Base-by-base conservation (phyloP, 2,113 vertebrate species). In the Synchiropus splendidus region DNA sequence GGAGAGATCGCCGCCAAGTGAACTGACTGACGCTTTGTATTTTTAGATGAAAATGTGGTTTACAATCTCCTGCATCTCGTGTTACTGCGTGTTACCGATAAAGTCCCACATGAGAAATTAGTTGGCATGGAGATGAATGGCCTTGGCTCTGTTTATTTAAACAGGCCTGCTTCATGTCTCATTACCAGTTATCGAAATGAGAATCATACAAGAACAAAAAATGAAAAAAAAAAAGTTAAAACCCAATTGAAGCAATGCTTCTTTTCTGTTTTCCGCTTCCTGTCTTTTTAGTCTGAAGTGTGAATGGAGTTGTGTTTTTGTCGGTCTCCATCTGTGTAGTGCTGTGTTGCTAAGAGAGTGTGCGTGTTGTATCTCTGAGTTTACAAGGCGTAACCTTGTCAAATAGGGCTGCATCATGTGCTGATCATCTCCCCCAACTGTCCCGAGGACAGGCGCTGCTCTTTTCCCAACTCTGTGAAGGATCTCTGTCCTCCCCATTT, bases 351-450 rank as follows among this genome's bases (percentile, higher is more conserved):
- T n/a, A n/a, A 48, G 10, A 42, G 13, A 16, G 27, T 42, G 10
- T 54, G 38, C 50, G 49, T 42, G 32, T 47, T 38, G 50, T n/a
- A n/a, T 42, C 10, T 61, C 47, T 54, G 49, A 32, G 18, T 45
- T 61, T 58, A 61, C 48, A 49, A 63, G 40, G 53, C 61, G 5
- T 56, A 58, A 51, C 75, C 40, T 57, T 73, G 67, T 77, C 61
- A 21, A 69, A 65, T 52, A 30, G 56, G 46, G 48, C 60, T n/a
- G 32, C 54, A 75, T 79, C 79, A 77, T 81, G 76, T 77, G 76
- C 67, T 75, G 74, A 74, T 78, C 77, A 72, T 57, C 38, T 61
- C 60, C 58, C 48, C 45, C 3, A 13, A 51, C 42, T 57, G 50
- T 68, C 69, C 57, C 44, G 12, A 8, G 59, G 64, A 65, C 53